Base-by-base conservation (phyloP, 1,140 invertebrate genomes). In the Musca vetustissima region DNA sequence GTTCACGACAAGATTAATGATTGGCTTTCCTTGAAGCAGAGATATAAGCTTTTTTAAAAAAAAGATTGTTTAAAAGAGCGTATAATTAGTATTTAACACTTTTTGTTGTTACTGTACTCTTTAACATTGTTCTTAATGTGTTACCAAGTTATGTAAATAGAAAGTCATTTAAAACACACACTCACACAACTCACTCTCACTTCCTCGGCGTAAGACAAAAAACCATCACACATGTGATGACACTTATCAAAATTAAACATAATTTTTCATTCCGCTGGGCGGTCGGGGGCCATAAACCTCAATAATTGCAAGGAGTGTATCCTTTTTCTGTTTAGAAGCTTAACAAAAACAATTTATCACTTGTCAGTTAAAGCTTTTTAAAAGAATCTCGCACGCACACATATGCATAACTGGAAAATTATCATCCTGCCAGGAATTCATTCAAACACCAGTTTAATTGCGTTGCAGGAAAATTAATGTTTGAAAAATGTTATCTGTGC, bases 21-120 rank as follows among this genome's bases (percentile, higher is more conserved):
- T 61, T 36, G 36, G 36, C n/a, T 24, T 55, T 15, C 32, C 19
- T 61, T 21, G 9, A 4, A 61, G 15, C 17, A 32, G 32, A 32
- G 57, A 61, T 43, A 19, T 19, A 59, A 36, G 57, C 36, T 19
- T 61, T 17, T 59, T 32, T 28, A 59, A 28, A n/a, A n/a, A n/a
- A n/a, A n/a, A 28, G 14, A 25, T 28, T 28, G n/a, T 61, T 36
- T 43, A 61, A 61, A 61, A 36, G 57, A 36, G 57, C 28, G 57
- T 61, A 43, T 61, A 61, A 61, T 61, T 61, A 61, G 57, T 36
- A 43, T 61, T 61, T 32, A 61, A 36, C 57, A 61, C 57, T 61
- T 61, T 59, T 61, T 61, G 28, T 24, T 24, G 36, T 43, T 11
- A 43, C 36, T 43, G 36, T 43, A 43, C 36, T 9, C 36, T 13